Conservation (phyloP, 2,113 vertebrate genomes). For the Daboia siamensis region DNA sequence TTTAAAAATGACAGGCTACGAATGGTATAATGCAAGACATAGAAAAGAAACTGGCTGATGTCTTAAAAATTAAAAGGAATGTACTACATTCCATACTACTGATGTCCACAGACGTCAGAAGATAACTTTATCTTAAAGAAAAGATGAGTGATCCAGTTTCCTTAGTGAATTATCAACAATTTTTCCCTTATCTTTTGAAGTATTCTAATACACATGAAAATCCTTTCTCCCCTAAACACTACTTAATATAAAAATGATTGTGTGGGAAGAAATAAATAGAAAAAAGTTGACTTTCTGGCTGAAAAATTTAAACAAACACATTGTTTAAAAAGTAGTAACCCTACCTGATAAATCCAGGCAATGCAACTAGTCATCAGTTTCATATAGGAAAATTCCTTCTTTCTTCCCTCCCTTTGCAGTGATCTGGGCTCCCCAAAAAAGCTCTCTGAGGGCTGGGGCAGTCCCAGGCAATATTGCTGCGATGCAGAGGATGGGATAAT, state of each 20-base stretch:
- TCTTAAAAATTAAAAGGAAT: neutral
- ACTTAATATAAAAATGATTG: neutral
- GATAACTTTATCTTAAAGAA: neutral
- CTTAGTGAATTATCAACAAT: neutral
- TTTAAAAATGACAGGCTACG: neutral
- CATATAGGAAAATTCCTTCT: neutral
- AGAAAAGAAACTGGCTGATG: neutral
- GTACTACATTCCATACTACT: no score
- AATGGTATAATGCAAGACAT: neutral
- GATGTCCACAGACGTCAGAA: neutral
- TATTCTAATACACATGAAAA: neutral
- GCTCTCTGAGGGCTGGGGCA: neutral
- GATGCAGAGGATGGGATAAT: neutral
- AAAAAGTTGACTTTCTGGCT: constrained; percentile 5
- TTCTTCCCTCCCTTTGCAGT: neutral
- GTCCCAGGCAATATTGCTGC: neutral
- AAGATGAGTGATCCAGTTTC: neutral
- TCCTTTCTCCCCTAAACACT: neutral
- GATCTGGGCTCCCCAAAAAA: neutral
- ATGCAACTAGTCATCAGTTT: neutral
- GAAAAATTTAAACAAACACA: neutral
- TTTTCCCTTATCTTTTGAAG: neutral
- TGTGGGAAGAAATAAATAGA: neutral
- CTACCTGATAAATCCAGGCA: neutral
- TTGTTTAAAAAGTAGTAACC: neutral